Conservation (phyloP, 2,113 vertebrate species). For the Choloepus hoffmanni region DNA sequence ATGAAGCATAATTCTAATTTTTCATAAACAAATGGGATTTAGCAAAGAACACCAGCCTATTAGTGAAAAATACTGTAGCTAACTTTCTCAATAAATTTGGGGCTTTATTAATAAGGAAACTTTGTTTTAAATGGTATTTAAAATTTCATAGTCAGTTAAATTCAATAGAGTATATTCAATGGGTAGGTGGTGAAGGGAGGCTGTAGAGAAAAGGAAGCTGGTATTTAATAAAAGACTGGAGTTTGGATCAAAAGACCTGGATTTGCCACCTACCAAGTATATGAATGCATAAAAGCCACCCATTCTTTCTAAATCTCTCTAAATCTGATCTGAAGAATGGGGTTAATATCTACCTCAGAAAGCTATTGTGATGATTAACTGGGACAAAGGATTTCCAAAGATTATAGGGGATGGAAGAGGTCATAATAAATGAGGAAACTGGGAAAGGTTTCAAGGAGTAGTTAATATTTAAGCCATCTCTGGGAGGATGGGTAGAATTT, state of each 20-base stretch:
- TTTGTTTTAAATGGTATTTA: constrained; percentile 52
- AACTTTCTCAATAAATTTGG: constrained; percentile 44
- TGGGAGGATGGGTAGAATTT: background rate
- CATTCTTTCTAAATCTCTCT: background rate
- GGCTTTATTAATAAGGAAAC: background rate
- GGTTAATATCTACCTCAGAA: background rate
- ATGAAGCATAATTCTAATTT: constrained; percentile 62
- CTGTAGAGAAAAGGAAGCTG: background rate
- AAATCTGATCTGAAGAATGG: background rate
- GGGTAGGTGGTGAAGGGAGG: background rate
- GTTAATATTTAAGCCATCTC: background rate
- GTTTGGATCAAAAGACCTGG: background rate
- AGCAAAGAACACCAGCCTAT: constrained; percentile 48
- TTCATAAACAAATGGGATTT: constrained; percentile 51
- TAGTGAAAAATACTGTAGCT: constrained; percentile 24
- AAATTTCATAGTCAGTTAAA: constrained; percentile 49
- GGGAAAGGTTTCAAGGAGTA: background rate
- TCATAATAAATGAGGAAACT: background rate
- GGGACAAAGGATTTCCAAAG: too few species aligned
- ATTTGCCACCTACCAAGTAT: background rate
- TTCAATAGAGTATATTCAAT: background rate
- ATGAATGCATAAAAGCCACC: background rate
- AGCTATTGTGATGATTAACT: background rate
- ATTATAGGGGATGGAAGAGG: background rate
- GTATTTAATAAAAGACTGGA: background rate